Evolutionary conservation across 2,797 vertebrate genomes (phyloP), one percentile per base, ranked within the genome.

Genomic region (Apogon hyalosoma): DNA sequence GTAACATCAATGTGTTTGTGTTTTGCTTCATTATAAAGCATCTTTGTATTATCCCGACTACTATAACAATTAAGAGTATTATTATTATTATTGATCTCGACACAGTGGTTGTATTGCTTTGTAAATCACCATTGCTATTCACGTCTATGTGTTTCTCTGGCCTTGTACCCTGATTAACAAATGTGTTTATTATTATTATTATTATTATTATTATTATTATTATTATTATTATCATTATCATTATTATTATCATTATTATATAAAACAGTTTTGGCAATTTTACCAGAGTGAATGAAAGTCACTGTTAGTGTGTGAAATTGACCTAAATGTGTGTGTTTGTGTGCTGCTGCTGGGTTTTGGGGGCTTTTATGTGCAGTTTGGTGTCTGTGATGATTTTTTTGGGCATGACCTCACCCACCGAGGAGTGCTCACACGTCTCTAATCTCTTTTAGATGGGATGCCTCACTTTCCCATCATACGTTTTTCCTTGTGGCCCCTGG

Each of bases 371-470:
- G 45, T 73, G 70, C 54, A 69, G 75, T 83, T 79, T 81, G 68
- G 63, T 85, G 69, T 78, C 58, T 54, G 59, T 75, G 83, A 53
- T 77, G 62, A 47, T 68, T 76, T 90, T 84, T 91, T 84, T 81
- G 79, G 70, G 68, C 68, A 92, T 94, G 91, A 93, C 86, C 90
- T 94, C 92, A 93, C 90, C 70, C 85, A 82, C 69, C 13, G 51
- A 89, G 84, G 85, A 90, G 88, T 88, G 85, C 90, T 89, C 82
- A 61, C 74, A 41, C 65, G 43, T 87, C 90, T 92, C 91, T 94
- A 94, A 94, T 94, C 92, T 90, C 77, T 93, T 93, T 94, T 93
- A 91, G 86, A 87, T 83, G 77, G 80, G 88, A 92, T 90, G 87
- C 87, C 75, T 91, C 85, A 83, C 84, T 90, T 88, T 88, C 83